Percentiles rank a stretch among this genome's conserved stretches.
phyloP scores from a whole-genome alignment of 2,113 vertebrate genomes.

The Syrmaticus mikado region DNA sequence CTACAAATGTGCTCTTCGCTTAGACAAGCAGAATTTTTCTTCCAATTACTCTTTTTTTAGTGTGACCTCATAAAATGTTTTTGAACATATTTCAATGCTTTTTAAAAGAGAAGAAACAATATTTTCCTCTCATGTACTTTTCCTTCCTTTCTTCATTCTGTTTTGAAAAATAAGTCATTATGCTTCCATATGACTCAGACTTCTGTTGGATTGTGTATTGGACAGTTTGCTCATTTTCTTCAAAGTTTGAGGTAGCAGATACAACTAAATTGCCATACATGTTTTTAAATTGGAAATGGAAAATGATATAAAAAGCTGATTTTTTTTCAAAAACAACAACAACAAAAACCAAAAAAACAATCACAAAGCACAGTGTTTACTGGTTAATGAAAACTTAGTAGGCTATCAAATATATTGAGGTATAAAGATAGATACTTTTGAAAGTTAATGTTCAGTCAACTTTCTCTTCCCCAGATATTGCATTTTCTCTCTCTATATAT shows the following conservation, averaged over 20 bases:
- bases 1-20: constrained; percentile 85
- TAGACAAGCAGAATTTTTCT: constrained; percentile 89
- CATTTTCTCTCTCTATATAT: not conserved
- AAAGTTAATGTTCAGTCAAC: constrained; percentile 26
- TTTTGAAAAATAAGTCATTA: constrained; percentile 61
- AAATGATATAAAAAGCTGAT: not conserved
- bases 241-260: not conserved
- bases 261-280: not conserved
- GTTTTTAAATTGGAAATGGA: not conserved
- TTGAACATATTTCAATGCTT: constrained; percentile 77
- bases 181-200: constrained; percentile 3
- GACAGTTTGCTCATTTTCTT: constrained; percentile 9
- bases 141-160: not conserved
- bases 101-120: constrained; percentile 64
- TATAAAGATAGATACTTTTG: constrained; percentile 30
- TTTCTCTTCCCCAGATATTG: not conserved
- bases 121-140: not conserved
- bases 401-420: constrained; percentile 1
- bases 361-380: constrained; percentile 13
- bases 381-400: constrained; percentile 26
- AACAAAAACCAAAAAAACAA: not conserved
- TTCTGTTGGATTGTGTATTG: not conserved
- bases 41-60: constrained; percentile 84
- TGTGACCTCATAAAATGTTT: constrained; percentile 83
- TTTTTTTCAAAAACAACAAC: not conserved